phyloP scores from a whole-genome alignment of 2,888 invertebrate genomes.

The Ochropacha duplaris region DNA sequence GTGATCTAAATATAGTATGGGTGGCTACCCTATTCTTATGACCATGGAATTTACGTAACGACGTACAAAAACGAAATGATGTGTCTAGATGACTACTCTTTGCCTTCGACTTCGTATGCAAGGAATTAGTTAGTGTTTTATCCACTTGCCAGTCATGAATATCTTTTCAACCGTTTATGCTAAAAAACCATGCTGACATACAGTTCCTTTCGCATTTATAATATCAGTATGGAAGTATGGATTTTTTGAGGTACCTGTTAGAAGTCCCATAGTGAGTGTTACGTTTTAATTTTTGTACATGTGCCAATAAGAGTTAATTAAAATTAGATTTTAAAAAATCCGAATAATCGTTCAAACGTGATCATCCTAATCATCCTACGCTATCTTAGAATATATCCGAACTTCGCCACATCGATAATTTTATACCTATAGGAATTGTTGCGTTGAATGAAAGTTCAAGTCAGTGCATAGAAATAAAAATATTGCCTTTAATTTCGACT shows the following conservation, averaged over 20 bases:
- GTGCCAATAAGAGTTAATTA: not conserved
- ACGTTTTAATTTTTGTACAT: too few relatives aligned
- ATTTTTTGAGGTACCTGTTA: too few relatives aligned
- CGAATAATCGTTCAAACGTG: not conserved
- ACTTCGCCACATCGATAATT: slow-evolving; percentile 11
- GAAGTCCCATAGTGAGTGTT: too few relatives aligned
- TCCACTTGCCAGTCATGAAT: too few relatives aligned
- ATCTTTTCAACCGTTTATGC: too few relatives aligned
- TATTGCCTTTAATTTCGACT: not conserved
- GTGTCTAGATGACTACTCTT: too few relatives aligned
- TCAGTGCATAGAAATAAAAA: not conserved
- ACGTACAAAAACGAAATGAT: too few relatives aligned
- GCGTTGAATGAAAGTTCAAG: slow-evolving; percentile 1
- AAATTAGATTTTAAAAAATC: not conserved
- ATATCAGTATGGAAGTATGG: too few relatives aligned
- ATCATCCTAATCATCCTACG: not conserved
- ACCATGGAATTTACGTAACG: slow-evolving; percentile 3
- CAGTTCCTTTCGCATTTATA: too few relatives aligned
- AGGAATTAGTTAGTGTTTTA: too few relatives aligned
- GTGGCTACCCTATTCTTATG: slow-evolving; percentile 22
- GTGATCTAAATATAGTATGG: slow-evolving; percentile 45
- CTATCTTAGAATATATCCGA: not conserved
- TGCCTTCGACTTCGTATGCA: too few relatives aligned
- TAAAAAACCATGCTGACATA: too few relatives aligned
- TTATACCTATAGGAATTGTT: slow-evolving; percentile 20